phyloP scores from a whole-genome alignment of 2,888 invertebrate genomes.

The Tortrix viridana region DNA sequence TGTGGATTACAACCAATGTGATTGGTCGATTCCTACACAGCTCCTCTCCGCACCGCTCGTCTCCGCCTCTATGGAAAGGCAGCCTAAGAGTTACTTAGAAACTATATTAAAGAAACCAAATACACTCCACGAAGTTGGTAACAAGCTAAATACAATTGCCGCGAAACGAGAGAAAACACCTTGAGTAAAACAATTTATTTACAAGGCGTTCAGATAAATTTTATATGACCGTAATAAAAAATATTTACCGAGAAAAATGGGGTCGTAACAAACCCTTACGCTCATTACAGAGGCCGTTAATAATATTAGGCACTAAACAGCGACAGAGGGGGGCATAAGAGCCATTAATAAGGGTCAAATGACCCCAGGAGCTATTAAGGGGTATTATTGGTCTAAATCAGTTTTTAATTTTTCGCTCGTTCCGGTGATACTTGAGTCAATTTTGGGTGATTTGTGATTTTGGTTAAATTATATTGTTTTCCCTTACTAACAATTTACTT shows the following conservation, averaged over 20 bases:
- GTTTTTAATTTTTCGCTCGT: constrained; percentile 37
- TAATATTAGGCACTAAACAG: constrained; percentile 39
- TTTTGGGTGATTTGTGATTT: constrained; percentile 28
- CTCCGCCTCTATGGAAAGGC: no score
- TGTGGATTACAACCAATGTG: no score
- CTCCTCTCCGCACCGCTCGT: no score
- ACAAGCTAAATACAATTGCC: no score
- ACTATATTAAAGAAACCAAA: no score
- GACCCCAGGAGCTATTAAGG: constrained; percentile 29
- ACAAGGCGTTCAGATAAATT: constrained; percentile 30
- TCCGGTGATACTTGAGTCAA: constrained; percentile 24
- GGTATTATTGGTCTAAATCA: constrained; percentile 37
- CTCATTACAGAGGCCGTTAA: constrained; percentile 33
- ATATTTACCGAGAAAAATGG: constrained; percentile 33
- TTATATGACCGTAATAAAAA: constrained; percentile 37
- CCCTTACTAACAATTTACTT: no score
- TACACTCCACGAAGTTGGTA: no score
- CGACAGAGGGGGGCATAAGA: constrained; percentile 33
- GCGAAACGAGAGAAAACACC: neutral
- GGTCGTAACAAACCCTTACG: constrained; percentile 21
- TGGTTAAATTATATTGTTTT: neutral
- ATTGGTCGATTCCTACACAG: no score
- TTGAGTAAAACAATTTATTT: constrained; percentile 22
- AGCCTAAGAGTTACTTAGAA: no score
- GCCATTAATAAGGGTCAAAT: constrained; percentile 36